Conservation (phyloP, 2,888 invertebrate genomes). For the Reticulitermes lucifugus region DNA sequence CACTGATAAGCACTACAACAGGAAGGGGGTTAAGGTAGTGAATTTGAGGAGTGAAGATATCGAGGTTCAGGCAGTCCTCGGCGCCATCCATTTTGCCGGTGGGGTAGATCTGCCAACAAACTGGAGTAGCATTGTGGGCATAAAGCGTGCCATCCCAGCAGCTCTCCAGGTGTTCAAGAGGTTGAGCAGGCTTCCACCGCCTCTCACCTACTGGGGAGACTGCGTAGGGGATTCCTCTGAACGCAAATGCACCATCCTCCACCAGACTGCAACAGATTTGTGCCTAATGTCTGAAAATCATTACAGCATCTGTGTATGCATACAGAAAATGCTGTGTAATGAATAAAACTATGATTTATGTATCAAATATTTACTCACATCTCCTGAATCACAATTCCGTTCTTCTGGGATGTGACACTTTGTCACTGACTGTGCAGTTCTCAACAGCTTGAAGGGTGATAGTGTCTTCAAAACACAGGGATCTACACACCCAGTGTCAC, state of each 20-base stretch:
- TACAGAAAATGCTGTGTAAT: too few species aligned
- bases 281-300: too few species aligned
- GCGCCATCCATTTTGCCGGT: constrained; percentile 75
- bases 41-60: constrained; percentile 78
- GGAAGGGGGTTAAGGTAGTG: constrained; percentile 82
- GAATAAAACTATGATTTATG: too few species aligned
- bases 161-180: constrained; percentile 74
- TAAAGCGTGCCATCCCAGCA: constrained; percentile 82
- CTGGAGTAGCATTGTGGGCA: constrained; percentile 74
- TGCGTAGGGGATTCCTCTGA: constrained; percentile 86
- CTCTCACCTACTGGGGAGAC: constrained; percentile 75
- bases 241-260: constrained; percentile 83
- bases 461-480: too few species aligned
- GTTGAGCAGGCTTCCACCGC: constrained; percentile 78
- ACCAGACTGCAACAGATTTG: constrained; percentile 67
- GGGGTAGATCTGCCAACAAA: constrained; percentile 78
- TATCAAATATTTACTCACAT: too few species aligned
- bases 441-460: too few species aligned
- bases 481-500: too few species aligned
- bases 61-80: constrained; percentile 87
- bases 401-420: too few species aligned
- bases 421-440: too few species aligned
- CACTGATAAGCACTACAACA: constrained; percentile 85
- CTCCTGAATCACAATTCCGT: too few species aligned
- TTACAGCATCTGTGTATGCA: too few species aligned